A percentile compares a stretch with the other conserved stretches of the same genome.
Evolutionary conservation across 1,140 invertebrate species (phyloP).

Genomic region (Oryctes rhinoceros): DNA sequence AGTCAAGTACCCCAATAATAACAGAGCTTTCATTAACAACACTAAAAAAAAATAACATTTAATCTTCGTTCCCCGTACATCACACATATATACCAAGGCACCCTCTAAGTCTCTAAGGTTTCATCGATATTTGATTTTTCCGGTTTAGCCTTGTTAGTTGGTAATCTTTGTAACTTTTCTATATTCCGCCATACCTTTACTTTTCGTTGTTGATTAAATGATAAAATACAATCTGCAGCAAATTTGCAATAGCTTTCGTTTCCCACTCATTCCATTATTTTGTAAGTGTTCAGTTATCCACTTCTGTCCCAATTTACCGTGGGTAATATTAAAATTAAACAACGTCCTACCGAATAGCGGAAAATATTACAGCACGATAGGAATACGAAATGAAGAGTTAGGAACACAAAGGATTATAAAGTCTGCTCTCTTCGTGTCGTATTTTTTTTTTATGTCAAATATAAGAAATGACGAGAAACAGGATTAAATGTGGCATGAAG

Average conservation of each 20-base stretch:
- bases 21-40: too few relatives aligned
- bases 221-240: neutral
- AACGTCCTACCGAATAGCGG: neutral
- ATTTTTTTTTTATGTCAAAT: neutral
- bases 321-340: neutral
- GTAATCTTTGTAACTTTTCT: too few relatives aligned
- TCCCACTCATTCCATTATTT: neutral
- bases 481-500: neutral
- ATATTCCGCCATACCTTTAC: too few relatives aligned
- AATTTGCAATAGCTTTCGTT: neutral
- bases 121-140: too few relatives aligned
- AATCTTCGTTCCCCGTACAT: too few relatives aligned
- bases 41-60: too few relatives aligned
- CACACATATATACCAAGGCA: too few relatives aligned
- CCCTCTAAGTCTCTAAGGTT: too few relatives aligned
- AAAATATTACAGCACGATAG: neutral
- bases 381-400: neutral
- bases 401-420: neutral
- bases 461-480: neutral
- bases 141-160: too few relatives aligned
- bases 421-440: neutral
- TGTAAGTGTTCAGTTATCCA: neutral
- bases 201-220: neutral
- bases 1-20: too few relatives aligned
- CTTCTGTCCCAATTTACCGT: neutral